Evolutionary conservation across 2,797 vertebrate species (phyloP).

Genomic region (Rhynchonycteris naso): DNA sequence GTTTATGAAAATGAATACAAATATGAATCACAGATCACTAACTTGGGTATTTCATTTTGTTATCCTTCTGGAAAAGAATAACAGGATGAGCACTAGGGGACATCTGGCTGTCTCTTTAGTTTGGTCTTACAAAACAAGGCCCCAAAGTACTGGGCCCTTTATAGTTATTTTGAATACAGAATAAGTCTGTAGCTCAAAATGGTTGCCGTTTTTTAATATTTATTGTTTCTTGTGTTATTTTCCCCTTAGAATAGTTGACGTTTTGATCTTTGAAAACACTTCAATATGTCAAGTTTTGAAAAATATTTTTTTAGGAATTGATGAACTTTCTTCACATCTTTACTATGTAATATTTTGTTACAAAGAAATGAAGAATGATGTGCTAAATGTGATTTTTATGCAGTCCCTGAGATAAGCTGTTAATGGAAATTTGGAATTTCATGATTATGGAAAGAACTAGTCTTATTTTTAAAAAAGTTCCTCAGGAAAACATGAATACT

Average conservation of each 20-base stretch:
- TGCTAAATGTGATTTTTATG: background rate
- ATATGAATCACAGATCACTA: background rate
- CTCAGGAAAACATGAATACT: background rate
- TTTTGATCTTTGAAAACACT: background rate
- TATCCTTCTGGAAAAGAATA: constrained; percentile 13
- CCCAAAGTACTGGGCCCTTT: background rate
- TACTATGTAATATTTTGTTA: background rate
- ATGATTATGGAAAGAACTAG: background rate
- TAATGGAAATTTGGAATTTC: background rate
- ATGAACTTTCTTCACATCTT: background rate
- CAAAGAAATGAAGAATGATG: background rate
- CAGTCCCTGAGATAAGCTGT: background rate
- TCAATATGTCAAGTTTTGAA: background rate
- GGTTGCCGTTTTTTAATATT: background rate
- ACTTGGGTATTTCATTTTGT: background rate
- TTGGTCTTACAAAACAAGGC: constrained; percentile 43
- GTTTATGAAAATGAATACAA: background rate
- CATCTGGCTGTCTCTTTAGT: background rate
- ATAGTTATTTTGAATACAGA: background rate
- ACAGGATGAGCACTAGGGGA: constrained; percentile 59
- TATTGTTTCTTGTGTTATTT: background rate
- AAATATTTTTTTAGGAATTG: background rate
- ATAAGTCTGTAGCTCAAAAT: background rate
- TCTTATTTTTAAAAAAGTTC: background rate
- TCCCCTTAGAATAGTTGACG: background rate